Evolutionary conservation across 2,113 vertebrate genomes (phyloP).

Genomic region (Struthio camelus): DNA sequence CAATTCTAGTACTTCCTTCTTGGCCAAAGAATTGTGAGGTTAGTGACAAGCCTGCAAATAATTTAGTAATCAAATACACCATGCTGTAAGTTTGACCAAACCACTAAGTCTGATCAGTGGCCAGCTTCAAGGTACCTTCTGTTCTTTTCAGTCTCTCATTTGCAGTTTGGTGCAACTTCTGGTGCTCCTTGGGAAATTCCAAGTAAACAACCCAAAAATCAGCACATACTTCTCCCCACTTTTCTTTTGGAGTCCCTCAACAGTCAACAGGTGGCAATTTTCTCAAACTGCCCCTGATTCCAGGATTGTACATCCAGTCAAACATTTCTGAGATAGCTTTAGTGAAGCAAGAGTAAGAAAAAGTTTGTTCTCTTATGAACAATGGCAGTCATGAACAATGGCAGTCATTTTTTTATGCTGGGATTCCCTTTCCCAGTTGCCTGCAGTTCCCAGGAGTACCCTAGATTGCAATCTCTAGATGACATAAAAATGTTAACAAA

Average conservation of each 20-base stretch:
- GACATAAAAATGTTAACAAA: constrained; percentile 24
- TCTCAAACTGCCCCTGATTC: not conserved
- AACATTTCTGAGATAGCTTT: not conserved
- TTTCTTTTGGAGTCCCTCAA: not conserved
- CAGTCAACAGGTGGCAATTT: not conserved
- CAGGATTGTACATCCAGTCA: not conserved
- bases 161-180: not conserved
- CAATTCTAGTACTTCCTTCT: not conserved
- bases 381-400: not conserved
- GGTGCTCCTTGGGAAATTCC: not conserved
- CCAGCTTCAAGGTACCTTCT: not conserved
- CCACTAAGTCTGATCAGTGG: not conserved
- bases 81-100: not conserved
- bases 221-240: not conserved
- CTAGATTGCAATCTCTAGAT: not conserved
- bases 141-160: not conserved
- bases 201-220: not conserved
- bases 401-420: not conserved
- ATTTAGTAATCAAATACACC: not conserved
- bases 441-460: not conserved
- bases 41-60: not conserved
- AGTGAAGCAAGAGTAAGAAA: not conserved
- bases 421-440: not conserved
- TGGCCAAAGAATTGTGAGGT: not conserved
- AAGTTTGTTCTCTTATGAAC: not conserved